Conservation (phyloP, 2,113 vertebrate genomes). For the zebrafish (Danio rerio) region DNA sequence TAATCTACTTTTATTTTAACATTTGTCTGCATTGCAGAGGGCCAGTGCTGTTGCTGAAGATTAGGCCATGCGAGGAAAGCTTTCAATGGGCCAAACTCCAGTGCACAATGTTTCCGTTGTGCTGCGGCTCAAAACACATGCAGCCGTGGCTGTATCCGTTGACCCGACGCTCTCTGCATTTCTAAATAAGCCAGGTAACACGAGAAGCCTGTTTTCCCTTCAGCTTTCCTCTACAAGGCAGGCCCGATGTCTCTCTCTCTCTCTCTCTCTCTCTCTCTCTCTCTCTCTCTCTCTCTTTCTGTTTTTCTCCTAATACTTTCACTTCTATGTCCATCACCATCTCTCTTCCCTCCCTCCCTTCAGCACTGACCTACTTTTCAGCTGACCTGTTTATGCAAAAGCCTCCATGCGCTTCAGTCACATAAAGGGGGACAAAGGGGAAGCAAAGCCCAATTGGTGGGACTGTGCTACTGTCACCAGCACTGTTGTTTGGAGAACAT, state of each 20-base stretch:
- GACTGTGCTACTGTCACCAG: constrained; percentile 10
- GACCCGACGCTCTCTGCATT: constrained; percentile 43
- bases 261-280: constrained; percentile 14
- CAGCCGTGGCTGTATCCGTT: constrained; percentile 51
- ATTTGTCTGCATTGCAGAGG: neutral
- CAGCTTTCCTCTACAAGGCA: constrained; percentile 45
- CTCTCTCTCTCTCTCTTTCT: constrained; percentile 32
- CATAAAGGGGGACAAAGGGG: constrained; percentile 59
- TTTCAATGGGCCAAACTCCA: neutral
- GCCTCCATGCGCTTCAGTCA: constrained; percentile 56
- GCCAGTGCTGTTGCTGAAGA: neutral
- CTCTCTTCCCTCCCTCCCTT: constrained; percentile 44
- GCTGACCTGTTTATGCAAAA: constrained; percentile 74
- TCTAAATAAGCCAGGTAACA: constrained; percentile 63
- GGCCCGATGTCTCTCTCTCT: constrained; percentile 20
- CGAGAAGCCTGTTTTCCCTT: constrained; percentile 60
- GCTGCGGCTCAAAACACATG: neutral
- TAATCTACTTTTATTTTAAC: neutral
- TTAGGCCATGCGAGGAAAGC: constrained; percentile 13
- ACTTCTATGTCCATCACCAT: neutral
- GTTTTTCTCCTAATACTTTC: constrained; percentile 35
- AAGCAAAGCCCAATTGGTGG: constrained; percentile 53
- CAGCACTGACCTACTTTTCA: constrained; percentile 76
- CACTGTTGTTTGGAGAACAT: constrained; percentile 59
- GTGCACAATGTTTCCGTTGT: constrained; percentile 12